Evolutionary conservation across 2,888 invertebrate genomes (phyloP).

Genomic region (Molorchus minor): DNA sequence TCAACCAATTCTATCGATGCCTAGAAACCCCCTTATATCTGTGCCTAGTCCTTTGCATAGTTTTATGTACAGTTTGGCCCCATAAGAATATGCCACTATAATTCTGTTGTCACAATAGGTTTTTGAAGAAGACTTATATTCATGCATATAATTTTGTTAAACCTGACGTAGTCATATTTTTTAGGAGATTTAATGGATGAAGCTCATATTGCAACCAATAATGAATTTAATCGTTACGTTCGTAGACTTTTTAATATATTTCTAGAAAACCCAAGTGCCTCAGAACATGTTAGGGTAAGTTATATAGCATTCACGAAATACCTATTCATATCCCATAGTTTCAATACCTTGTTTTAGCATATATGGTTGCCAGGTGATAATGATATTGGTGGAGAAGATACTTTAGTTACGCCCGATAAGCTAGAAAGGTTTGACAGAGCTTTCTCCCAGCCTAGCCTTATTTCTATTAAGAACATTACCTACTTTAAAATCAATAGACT

Average conservation of each 20-base stretch:
- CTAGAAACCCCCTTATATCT: too few relatives aligned
- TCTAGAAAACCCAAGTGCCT: slow-evolving; percentile 56
- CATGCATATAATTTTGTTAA: slow-evolving; percentile 74
- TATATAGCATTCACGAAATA: not conserved
- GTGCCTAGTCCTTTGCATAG: too few relatives aligned
- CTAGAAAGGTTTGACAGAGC: slow-evolving; percentile 76
- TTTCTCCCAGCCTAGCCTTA: slow-evolving; percentile 75
- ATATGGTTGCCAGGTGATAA: slow-evolving; percentile 96
- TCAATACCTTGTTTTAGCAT: slow-evolving; percentile 64
- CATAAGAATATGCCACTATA: not conserved
- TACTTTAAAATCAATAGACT: slow-evolving; percentile 81
- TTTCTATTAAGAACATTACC: slow-evolving; percentile 70
- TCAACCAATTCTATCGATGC: too few relatives aligned
- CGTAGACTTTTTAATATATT: slow-evolving; percentile 78
- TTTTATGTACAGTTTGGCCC: too few relatives aligned
- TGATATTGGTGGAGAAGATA: slow-evolving; percentile 93
- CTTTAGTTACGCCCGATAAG: slow-evolving; percentile 75
- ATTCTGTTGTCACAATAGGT: slow-evolving; percentile 67
- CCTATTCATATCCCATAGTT: slow-evolving; percentile 8
- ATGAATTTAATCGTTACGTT: slow-evolving; percentile 78
- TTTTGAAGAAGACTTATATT: slow-evolving; percentile 79
- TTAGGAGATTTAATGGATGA: slow-evolving; percentile 96
- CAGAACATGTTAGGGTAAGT: slow-evolving; percentile 52
- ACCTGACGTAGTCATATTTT: slow-evolving; percentile 87
- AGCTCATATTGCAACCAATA: slow-evolving; percentile 78